These are phyloP conservation scores for Trichosurus vulpecula DNA, from an alignment of 2,797 vertebrate genomes.

Conservation along the genomic window DNA sequence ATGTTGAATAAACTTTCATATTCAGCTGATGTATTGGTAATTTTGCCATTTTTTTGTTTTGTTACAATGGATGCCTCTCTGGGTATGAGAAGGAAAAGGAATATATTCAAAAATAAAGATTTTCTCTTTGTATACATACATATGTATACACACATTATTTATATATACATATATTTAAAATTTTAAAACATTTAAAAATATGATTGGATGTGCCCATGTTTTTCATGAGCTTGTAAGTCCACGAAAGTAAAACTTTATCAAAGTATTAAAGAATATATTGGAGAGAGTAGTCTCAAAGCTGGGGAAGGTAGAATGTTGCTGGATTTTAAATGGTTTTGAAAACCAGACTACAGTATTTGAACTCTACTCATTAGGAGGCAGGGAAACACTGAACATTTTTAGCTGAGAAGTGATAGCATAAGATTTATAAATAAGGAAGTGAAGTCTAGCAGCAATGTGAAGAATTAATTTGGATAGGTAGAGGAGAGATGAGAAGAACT, in stretches of 20 bases:
- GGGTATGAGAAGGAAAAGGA: background rate
- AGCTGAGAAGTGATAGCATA: background rate
- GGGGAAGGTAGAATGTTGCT: background rate
- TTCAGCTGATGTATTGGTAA: background rate
- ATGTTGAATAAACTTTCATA: background rate
- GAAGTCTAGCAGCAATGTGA: background rate
- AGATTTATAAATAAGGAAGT: background rate
- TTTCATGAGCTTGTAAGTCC: background rate
- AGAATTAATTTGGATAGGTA: background rate
- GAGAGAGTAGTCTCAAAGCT: background rate
- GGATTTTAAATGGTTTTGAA: background rate
- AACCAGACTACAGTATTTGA: background rate
- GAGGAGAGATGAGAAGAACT: background rate
- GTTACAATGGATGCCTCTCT: background rate
- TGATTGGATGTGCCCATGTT: background rate
- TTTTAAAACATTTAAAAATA: too few species aligned
- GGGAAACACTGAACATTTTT: background rate
- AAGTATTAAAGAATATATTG: background rate
- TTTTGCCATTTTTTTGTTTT: background rate
- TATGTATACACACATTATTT: too few species aligned
- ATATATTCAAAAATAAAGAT: background rate
- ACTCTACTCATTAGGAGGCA: background rate
- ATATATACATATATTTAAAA: too few species aligned
- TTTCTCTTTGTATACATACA: too few species aligned
- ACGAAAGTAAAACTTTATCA: background rate